A percentile compares a stretch with the other conserved stretches of the same genome.
These are phyloP conservation scores for Xanthorhoe spadicearia DNA, from an alignment of 2,888 invertebrate genomes.

Conservation along the genomic window DNA sequence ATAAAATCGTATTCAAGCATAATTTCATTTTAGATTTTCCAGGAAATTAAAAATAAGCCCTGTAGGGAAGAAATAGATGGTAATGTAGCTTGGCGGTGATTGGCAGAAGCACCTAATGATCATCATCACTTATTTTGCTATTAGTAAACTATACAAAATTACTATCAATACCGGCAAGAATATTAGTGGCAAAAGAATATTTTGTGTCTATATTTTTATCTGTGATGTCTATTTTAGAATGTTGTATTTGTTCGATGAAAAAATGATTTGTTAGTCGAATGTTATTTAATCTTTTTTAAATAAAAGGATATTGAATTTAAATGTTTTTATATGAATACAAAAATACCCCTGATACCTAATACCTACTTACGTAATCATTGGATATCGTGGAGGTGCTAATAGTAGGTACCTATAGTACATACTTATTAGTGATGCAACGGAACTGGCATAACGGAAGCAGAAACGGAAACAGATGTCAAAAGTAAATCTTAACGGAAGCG, in stretches of 20 bases:
- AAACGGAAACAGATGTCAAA: too few relatives aligned
- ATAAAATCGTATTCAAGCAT: too few relatives aligned
- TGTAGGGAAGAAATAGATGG: background rate
- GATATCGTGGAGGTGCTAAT: too few relatives aligned
- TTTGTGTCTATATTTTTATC: slow-evolving; percentile 80
- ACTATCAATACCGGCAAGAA: slow-evolving; percentile 40
- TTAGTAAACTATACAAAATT: slow-evolving; percentile 18
- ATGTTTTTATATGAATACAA: background rate
- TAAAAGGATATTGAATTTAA: slow-evolving; percentile 63
- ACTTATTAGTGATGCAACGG: too few relatives aligned
- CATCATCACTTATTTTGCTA: slow-evolving; percentile 23
- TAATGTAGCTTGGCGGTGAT: background rate
- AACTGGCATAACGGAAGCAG: too few relatives aligned
- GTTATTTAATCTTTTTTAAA: slow-evolving; percentile 73
- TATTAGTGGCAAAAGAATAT: slow-evolving; percentile 64
- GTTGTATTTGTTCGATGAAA: slow-evolving; percentile 65
- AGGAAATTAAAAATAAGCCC: background rate
- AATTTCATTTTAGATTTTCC: too few relatives aligned
- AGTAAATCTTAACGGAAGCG: too few relatives aligned
- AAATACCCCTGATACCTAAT: too few relatives aligned
- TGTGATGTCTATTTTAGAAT: slow-evolving; percentile 81
- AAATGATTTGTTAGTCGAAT: slow-evolving; percentile 67
- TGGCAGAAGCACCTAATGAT: background rate
- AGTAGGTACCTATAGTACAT: too few relatives aligned
- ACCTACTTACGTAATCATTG: too few relatives aligned